Conservation (phyloP, 2,888 invertebrate genomes). For the Leptura quadrifasciata region DNA sequence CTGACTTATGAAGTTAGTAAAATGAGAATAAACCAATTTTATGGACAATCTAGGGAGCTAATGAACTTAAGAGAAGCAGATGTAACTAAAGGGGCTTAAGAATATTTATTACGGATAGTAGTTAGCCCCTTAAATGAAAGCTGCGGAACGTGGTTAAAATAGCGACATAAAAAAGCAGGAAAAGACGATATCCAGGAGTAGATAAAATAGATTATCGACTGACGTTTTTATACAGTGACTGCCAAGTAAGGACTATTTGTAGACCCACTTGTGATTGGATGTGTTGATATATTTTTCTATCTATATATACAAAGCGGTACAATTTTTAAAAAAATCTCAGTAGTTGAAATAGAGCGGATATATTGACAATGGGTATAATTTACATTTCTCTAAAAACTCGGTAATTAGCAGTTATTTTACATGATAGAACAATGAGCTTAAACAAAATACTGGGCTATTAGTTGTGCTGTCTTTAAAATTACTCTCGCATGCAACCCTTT, state of each 20-base stretch:
- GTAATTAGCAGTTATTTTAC: neutral
- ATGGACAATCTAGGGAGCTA: slow-evolving; percentile 38
- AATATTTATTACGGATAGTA: slow-evolving; percentile 44
- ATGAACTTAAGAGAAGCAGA: slow-evolving; percentile 44
- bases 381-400: neutral
- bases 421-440: neutral
- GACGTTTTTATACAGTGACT: slow-evolving; percentile 15
- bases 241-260: neutral
- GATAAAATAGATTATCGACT: slow-evolving; percentile 29
- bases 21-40: slow-evolving; percentile 39
- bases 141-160: slow-evolving; percentile 42
- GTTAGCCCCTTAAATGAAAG: slow-evolving; percentile 40
- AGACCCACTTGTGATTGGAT: neutral
- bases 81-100: slow-evolving; percentile 41
- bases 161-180: slow-evolving; percentile 38
- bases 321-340: too few relatives aligned
- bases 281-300: too few relatives aligned
- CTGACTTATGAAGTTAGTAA: slow-evolving; percentile 37
- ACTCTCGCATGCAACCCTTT: slow-evolving; percentile 16
- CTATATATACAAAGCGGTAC: too few relatives aligned
- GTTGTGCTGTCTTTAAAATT: slow-evolving; percentile 22
- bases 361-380: neutral
- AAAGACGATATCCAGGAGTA: slow-evolving; percentile 34
- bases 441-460: neutral
- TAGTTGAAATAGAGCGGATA: neutral